phyloP scores from a whole-genome alignment of 2,113 vertebrate species.

The Psilopogon haemacephalus region DNA sequence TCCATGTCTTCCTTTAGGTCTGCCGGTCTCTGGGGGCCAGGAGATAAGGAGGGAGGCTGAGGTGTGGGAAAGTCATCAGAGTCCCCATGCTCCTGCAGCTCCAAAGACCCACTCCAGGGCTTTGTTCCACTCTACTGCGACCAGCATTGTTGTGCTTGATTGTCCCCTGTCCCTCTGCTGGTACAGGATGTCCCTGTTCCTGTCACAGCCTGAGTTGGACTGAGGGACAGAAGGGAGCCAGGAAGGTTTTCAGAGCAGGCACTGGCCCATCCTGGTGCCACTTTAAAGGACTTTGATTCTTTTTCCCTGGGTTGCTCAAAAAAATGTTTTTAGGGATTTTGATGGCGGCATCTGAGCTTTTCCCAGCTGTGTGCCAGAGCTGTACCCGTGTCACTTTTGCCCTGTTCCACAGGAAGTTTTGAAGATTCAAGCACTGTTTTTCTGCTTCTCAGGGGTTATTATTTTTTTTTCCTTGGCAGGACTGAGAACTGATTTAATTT shows the following conservation, averaged over 20 bases:
- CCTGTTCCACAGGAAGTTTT: not conserved
- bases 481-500: not conserved
- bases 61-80: constrained; percentile 24
- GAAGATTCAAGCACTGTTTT: not conserved
- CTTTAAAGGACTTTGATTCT: not conserved
- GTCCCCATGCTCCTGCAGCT: not conserved
- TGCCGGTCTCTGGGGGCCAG: not conserved
- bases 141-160: not conserved
- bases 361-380: not conserved
- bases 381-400: not conserved
- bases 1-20: not conserved
- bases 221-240: not conserved
- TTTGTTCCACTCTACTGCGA: not conserved
- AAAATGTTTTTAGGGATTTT: not conserved
- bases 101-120: not conserved
- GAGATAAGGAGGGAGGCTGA: not conserved
- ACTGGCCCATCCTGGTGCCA: not conserved
- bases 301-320: not conserved
- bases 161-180: not conserved
- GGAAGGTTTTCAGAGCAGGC: not conserved
- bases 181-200: constrained; percentile 21
- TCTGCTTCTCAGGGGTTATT: not conserved
- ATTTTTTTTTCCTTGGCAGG: not conserved
- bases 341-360: not conserved
- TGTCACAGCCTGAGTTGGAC: not conserved